Evolutionary conservation across 2,888 invertebrate genomes (phyloP), one percentile per base, ranked within the genome.

Genomic region (Callyntrura guangdongensis): DNA sequence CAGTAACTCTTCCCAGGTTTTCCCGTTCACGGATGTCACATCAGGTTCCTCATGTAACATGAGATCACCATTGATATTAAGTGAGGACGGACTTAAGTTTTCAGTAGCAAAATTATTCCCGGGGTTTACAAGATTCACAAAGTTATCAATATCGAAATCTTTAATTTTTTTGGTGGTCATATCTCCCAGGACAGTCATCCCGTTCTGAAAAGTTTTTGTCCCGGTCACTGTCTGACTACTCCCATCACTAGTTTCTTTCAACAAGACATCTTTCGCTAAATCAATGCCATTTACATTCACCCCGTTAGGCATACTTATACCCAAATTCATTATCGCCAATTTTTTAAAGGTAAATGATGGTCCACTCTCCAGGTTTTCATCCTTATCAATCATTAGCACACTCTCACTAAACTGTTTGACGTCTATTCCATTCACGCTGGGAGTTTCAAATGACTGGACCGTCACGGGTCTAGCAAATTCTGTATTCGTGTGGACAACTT

Each of bases 41-140:
- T 20, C 25, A 12, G 93, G 93, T 47, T 93, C 93, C 1, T 74
- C 9, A 12, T 77, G n/a, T n/a, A 92, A 20, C 0, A 25, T 14
- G 12, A 93, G 64, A 83, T 93, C 89, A 22, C 93, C 93, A 22
- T 77, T 49, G n/a, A 93, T 36, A 0, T 49, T 36, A 5, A 93
- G 64, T 14, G 89, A 79, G 12, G 86, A 14, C 0, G 49, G 64
- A 17, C 1, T 0, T 3, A 11, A 3, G 25, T 12, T 2, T 14
- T 69, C 69, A n/a, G 0, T 9, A 45, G 45, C 27, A 4, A 14
- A 2, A 5, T 20, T 27, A 20, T 27, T 81, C 3, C 59, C 45
- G 17, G 83, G 20, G 5, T 59, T 79, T 12, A 64, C 27, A 11
- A 86, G 53, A 6, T 64, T 59, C 3, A 64, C 85, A 88, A 92